Evolutionary conservation across 2,888 invertebrate genomes (phyloP).

Genomic region (Acanthacorydalis orientalis): DNA sequence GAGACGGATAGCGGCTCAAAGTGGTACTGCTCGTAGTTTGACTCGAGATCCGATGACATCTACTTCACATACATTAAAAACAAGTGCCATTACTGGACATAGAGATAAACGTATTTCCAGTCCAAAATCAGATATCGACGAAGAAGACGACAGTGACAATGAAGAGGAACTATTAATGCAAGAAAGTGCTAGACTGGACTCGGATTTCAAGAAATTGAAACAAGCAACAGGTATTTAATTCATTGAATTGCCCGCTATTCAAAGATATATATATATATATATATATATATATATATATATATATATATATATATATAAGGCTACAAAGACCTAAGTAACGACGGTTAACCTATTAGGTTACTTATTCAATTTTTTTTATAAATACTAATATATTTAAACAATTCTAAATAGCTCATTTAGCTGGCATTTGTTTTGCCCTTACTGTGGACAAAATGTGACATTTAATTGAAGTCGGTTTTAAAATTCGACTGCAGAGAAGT

Average conservation of each 20-base stretch:
- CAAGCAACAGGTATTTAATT: constrained; percentile 26
- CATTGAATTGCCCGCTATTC: not conserved
- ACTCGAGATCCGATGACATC: not conserved
- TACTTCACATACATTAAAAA: not conserved
- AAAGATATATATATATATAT: not conserved
- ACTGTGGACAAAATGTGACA: too few relatives aligned
- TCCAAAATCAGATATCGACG: constrained; percentile 13
- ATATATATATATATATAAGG: too few relatives aligned
- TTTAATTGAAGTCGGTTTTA: too few relatives aligned
- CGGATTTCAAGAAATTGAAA: constrained; percentile 55
- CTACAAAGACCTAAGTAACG: too few relatives aligned
- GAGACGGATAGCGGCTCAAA: constrained; percentile 48
- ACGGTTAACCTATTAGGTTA: too few relatives aligned
- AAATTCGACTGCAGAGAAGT: too few relatives aligned
- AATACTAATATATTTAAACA: too few relatives aligned
- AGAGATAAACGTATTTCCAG: not conserved
- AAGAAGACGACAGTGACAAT: constrained; percentile 28
- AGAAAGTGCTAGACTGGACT: constrained; percentile 34
- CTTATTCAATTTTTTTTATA: too few relatives aligned
- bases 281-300: too few relatives aligned
- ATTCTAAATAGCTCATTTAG: too few relatives aligned
- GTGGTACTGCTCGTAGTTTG: constrained; percentile 3
- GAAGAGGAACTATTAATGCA: constrained; percentile 24
- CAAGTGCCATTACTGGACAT: not conserved
- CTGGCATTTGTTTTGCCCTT: too few relatives aligned